Base-by-base conservation (phyloP, 2,113 vertebrate genomes). In the Eleginops maclovinus region DNA sequence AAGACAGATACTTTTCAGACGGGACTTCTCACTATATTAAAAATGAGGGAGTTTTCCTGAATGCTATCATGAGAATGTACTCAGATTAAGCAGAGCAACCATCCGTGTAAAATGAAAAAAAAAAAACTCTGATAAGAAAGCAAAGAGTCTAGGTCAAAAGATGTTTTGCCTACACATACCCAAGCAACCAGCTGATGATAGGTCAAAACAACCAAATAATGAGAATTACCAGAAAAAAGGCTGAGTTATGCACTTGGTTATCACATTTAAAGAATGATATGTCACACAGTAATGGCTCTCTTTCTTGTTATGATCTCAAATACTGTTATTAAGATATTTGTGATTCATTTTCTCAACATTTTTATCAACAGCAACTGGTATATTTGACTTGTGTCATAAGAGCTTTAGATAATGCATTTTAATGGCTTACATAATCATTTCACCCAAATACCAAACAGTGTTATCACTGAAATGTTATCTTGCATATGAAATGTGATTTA, bases 81-180 rank as follows among this genome's bases (percentile, higher is more conserved):
- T 60, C 0, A 69, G 85, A 85, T 88, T 73, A 4, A 60, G 54
- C 36, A 24, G 68, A 58, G 65, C 73, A 70, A 21, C 26, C 63
- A 53, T 56, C 46, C 28, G 61, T 68, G 81, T 4, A 36, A 36
- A 36, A 36, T 36, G n/a, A n/a, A n/a, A n/a, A n/a, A n/a, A n/a
- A n/a, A 60, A 83, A 79, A 87, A 79, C 75, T 69, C 40, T 2
- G 83, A 90, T 92, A 85, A 59, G 75, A 61, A 44, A 68, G 41
- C 40, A 43, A 53, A 74, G 58, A 50, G 19, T 24, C 71, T n/a
- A 91, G 84, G 90, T 85, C 62, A 86, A 17, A 67, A 75, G 66
- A 78, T 54, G 54, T 63, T 77, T 56, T 61, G 40, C 54, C 61
- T 22, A 16, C 53, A 78, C 66, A 82, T 77, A 80, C 55, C 49